Percentiles rank a stretch among this genome's conserved stretches.
Evolutionary conservation across 2,797 vertebrate species (phyloP).

Genomic region (Microcaecilia unicolor): DNA sequence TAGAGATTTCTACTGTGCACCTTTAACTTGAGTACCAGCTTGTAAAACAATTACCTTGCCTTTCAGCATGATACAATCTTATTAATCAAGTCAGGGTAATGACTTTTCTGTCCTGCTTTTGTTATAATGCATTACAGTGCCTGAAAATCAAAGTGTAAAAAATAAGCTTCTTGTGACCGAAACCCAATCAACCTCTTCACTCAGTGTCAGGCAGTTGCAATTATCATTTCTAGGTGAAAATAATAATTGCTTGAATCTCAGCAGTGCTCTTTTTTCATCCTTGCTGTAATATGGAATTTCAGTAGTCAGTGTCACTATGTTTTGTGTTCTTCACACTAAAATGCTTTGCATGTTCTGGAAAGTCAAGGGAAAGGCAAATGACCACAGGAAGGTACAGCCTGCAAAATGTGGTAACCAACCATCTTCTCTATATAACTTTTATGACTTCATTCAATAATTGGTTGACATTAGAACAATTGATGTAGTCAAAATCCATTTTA

Average conservation of each 20-base stretch:
- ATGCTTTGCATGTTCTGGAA: too few species aligned
- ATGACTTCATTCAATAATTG: too few species aligned
- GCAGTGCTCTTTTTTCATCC: too few species aligned
- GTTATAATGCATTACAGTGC: background rate
- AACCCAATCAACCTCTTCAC: background rate
- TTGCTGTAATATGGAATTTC: background rate
- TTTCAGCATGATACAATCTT: background rate
- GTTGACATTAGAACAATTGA: too few species aligned
- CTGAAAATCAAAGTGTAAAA: constrained; percentile 6
- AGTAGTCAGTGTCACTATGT: background rate
- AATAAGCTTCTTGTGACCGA: background rate
- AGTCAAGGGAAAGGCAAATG: too few species aligned
- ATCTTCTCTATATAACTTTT: too few species aligned
- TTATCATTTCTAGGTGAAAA: background rate
- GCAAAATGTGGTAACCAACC: too few species aligned
- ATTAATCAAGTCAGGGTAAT: background rate
- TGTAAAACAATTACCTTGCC: background rate
- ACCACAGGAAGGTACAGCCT: too few species aligned
- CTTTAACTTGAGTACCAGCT: background rate
- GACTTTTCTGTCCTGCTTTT: background rate
- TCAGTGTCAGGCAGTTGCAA: background rate
- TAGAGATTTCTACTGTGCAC: background rate
- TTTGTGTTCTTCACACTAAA: too few species aligned
- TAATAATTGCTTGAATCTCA: constrained; percentile 2
- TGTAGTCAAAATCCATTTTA: too few species aligned